These are phyloP conservation scores for Polyploca ridens DNA, from an alignment of 2,888 invertebrate genomes.

Conservation along the genomic window DNA sequence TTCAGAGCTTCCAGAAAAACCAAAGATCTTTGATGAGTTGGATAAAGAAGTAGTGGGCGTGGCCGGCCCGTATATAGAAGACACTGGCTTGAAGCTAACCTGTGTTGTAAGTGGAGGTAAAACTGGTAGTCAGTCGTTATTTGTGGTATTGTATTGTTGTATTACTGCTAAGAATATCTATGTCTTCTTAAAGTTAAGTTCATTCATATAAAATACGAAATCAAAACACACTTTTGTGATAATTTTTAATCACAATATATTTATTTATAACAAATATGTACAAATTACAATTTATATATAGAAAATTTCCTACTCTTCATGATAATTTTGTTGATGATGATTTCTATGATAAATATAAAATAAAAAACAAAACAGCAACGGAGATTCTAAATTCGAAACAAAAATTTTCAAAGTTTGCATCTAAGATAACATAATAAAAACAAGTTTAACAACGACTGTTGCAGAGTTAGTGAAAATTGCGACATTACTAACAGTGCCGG, in stretches of 20 bases:
- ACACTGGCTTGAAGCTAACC: conserved; percentile 87
- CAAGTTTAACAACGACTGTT: conserved; percentile 32
- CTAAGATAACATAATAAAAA: conserved; percentile 31
- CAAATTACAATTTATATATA: too few species aligned
- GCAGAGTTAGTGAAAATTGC: conserved; percentile 23
- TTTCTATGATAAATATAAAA: too few species aligned
- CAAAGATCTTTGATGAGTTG: conserved; percentile 88
- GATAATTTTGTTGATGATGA: too few species aligned
- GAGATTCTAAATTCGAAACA: background rate
- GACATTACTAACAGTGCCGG: conserved; percentile 16
- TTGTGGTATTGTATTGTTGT: background rate
- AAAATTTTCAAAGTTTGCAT: background rate
- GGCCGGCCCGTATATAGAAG: conserved; percentile 90
- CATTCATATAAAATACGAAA: too few species aligned
- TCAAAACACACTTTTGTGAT: too few species aligned
- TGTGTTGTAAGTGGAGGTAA: conserved; percentile 92
- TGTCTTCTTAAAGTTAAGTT: background rate
- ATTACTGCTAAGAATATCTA: background rate
- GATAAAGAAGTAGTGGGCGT: conserved; percentile 86
- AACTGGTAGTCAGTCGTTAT: conserved; percentile 30
- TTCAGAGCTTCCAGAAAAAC: conserved; percentile 90
- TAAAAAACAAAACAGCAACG: background rate
- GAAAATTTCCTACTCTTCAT: too few species aligned
- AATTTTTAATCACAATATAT: too few species aligned
- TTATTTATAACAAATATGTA: too few species aligned